Base-by-base conservation (phyloP, 2,888 invertebrate species). In the Apotomis capreana region DNA sequence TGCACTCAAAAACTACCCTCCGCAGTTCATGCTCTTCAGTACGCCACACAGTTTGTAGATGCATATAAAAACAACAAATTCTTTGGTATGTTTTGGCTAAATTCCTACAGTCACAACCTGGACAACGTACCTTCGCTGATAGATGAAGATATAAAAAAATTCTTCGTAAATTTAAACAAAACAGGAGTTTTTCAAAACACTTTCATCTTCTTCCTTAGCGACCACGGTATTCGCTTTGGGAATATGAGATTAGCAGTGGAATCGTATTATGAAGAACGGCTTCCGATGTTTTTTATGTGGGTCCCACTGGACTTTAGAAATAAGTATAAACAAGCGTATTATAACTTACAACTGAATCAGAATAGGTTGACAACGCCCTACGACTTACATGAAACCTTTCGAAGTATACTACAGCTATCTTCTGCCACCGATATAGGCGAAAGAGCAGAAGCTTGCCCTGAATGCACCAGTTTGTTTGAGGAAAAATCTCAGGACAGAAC, bases 41-140 rank as follows among this genome's bases (percentile, higher is more conserved):
- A 95, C 80, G 95, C 95, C 0, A 77, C 93, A 64, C 95, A 96
- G 78, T 95, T 96, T 78, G 92, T 94, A 0, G 88, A 91, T 0
- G 92, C 94, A 0, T 96, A 95, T 78, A 89, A 92, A 73, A 88
- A 94, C 26, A 86, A 94, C n/a, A 94, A 95, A 0, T 95, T 94
- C 81, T 97, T 97, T 78, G 96, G 96, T 0, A 90, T 96, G 60
- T 96, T 96, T 82, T 97, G 96, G 96, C 93, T 95, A 44, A 96
- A 96, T 80, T 95, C 95, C 12, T 95, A 96, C 77, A 96, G 95
- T 78, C 96, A 97, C 83, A 95, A 96, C 76, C 91, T 94, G 73
- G 84, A 95, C 6, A 95, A 95, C 79, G 93, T 95, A 5, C 95
- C 95, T 0, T 92, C 95, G 0, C 90, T 95, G 12, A 94, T 96